Percentiles rank a stretch among this genome's conserved stretches.
Conservation (phyloP, 1,140 invertebrate genomes). For the Dendroctonus valens region DNA sequence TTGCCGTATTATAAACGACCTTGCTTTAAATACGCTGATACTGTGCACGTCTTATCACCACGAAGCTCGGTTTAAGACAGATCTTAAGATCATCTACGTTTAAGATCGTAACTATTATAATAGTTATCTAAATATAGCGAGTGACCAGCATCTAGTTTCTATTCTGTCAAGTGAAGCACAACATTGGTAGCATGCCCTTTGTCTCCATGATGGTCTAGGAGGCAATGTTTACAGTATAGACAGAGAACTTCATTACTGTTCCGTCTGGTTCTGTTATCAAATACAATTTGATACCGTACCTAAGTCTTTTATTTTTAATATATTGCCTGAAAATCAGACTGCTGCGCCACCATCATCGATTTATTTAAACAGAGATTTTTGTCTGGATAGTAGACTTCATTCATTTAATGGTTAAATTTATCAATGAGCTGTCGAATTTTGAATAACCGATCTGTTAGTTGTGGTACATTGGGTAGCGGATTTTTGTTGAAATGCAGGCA, state of each 20-base stretch:
- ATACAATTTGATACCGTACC: conserved; percentile 31
- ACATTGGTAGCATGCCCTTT: conserved; percentile 32
- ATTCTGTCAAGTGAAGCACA: conserved; percentile 31
- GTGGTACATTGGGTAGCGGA: neutral
- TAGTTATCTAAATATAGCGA: conserved; percentile 51
- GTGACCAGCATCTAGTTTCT: conserved; percentile 45
- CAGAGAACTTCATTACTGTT: conserved; percentile 6
- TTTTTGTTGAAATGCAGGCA: conserved; percentile 36
- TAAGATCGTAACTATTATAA: conserved; percentile 49
- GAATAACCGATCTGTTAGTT: conserved; percentile 17
- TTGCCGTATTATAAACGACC: too few species aligned
- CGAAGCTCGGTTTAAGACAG: too few species aligned
- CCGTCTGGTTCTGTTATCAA: conserved; percentile 24
- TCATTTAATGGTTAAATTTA: conserved; percentile 40
- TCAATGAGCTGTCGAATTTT: conserved; percentile 35
- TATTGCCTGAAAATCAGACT: conserved; percentile 31
- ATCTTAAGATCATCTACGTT: too few species aligned
- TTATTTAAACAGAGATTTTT: conserved; percentile 39
- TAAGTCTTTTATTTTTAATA: too few species aligned
- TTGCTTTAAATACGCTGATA: too few species aligned
- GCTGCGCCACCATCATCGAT: conserved; percentile 37
- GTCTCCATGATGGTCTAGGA: conserved; percentile 5
- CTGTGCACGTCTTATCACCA: too few species aligned
- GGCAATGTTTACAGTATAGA: conserved; percentile 27
- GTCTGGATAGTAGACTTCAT: conserved; percentile 31